Percentiles rank a stretch among this genome's conserved stretches.
phyloP scores from a whole-genome alignment of 2,797 vertebrate species.

The Knipowitschia caucasica region DNA sequence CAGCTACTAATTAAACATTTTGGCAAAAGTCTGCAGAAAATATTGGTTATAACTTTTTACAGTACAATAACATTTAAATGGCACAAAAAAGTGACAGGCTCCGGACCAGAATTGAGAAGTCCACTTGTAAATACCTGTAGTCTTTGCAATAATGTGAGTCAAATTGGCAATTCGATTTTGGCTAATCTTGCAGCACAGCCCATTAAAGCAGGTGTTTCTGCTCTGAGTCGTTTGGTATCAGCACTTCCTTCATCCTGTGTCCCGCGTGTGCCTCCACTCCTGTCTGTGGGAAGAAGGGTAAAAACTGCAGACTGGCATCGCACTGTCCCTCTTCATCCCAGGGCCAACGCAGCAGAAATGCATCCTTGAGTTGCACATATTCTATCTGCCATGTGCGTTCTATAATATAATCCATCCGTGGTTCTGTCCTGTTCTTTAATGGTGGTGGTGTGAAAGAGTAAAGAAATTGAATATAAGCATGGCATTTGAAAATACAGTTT shows the following conservation, averaged over 20 bases:
- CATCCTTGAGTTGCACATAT: background rate
- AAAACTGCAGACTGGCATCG: slow-evolving; percentile 40
- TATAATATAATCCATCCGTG: no score
- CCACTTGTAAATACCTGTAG: no score
- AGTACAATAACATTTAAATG: no score
- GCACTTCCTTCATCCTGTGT: slow-evolving; percentile 29
- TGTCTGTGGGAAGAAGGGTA: slow-evolving; percentile 31
- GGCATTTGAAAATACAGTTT: no score
- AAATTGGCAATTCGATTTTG: no score
- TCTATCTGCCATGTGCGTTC: background rate
- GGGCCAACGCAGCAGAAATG: slow-evolving; percentile 7
- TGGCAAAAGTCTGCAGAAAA: no score
- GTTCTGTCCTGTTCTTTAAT: background rate
- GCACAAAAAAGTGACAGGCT: no score
- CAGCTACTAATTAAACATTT: no score
- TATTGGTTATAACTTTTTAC: background rate
- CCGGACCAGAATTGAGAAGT: no score
- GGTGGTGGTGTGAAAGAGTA: background rate
- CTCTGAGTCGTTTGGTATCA: slow-evolving; percentile 32
- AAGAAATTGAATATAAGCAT: no score
- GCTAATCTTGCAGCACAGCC: no score
- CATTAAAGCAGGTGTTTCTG: slow-evolving; percentile 39
- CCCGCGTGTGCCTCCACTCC: slow-evolving; percentile 19
- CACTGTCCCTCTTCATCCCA: slow-evolving; percentile 16
- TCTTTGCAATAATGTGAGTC: background rate